Base-by-base conservation (phyloP, 2,888 invertebrate genomes). In the Zygogramma bicolorata region DNA sequence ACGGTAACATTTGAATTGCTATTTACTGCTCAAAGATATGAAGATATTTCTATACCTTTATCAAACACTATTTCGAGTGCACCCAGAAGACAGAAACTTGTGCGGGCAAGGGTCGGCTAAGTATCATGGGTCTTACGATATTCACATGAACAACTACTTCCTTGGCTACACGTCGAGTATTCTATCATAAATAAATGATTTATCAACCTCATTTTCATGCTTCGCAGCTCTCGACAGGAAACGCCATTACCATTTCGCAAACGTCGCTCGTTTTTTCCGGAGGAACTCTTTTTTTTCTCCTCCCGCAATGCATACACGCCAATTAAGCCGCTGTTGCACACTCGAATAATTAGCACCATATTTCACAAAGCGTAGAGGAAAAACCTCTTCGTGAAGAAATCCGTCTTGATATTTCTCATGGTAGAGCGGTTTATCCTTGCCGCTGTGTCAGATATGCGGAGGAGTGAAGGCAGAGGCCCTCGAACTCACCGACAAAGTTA, bases 401-500 rank as follows among this genome's bases (percentile, higher is more conserved):
- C 65, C 8, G 53, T 38, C 65, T 71, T 66, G 53, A 62, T 61
- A 66, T 68, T 71, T 75, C 73, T 75, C 68, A 76, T 71, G 77
- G 76, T 76, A 77, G 74, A 75, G 65, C 71, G 77, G 59, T 60
- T 70, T 71, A 53, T 70, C 69, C 68, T 74, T 70, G 61, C 49
- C 60, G 70, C n/a, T n/a, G 73, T 80, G 76, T 75, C 78, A 76
- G 77, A 68, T 77, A n/a, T n/a, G 79, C 74, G 76, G 77, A 78
- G 76, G 77, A 79, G 79, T 77, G 77, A 77, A 77, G 77, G 76
- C 71, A 77, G 75, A 79, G 79, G 82, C 77, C 82, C 81, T 80
- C 83, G 82, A 83, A 82, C 82, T 79, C 81, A 82, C 86, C 86
- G 86, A 85, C 86, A 85, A 85, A 85, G 85, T 82, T 85, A 85